A percentile compares a stretch with the other conserved stretches of the same genome.
These are phyloP conservation scores for Aurelia aurita complex sp. Pacific DNA, from an alignment of 30 jellyfish, hydroid and myxozoan genomes.

Conservation along the genomic window DNA sequence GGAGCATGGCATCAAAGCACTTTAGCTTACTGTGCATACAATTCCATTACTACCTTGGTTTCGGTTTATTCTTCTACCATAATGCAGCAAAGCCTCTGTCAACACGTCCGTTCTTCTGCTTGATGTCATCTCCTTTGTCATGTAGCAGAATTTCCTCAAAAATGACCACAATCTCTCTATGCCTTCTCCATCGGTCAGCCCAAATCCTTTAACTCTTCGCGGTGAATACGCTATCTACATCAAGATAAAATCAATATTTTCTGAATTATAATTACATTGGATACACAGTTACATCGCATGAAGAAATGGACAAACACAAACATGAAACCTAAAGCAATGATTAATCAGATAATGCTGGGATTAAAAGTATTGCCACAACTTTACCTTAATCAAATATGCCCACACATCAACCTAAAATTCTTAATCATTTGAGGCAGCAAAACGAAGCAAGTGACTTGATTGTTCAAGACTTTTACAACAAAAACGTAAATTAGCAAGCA, in stretches of 20 bases:
- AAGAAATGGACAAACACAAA: neutral
- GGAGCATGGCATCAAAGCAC: too few relatives aligned
- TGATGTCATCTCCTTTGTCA: conserved; percentile 48
- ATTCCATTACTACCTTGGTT: conserved; percentile 1
- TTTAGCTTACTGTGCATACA: neutral
- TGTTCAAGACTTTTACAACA: too few relatives aligned
- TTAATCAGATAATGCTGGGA: too few relatives aligned
- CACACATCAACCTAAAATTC: too few relatives aligned
- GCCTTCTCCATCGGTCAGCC: conserved; percentile 51
- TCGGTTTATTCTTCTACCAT: conserved; percentile 9
- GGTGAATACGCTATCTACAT: neutral
- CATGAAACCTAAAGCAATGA: too few relatives aligned
- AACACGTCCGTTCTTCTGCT: conserved; percentile 25
- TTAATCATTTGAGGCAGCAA: too few relatives aligned
- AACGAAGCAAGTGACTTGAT: too few relatives aligned
- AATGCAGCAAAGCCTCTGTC: conserved; percentile 29
- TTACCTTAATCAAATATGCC: too few relatives aligned
- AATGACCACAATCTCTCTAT: conserved; percentile 52
- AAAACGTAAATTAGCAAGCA: too few relatives aligned
- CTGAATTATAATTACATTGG: too few relatives aligned
- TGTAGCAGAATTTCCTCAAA: conserved; percentile 22
- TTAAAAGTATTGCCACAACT: too few relatives aligned
- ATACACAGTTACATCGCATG: neutral
- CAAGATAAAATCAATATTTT: neutral
- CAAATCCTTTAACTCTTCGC: conserved; percentile 16